Percentiles rank a stretch among this genome's conserved stretches.
Conservation (phyloP, 1,140 invertebrate genomes). For the Cotesia vestalis region DNA sequence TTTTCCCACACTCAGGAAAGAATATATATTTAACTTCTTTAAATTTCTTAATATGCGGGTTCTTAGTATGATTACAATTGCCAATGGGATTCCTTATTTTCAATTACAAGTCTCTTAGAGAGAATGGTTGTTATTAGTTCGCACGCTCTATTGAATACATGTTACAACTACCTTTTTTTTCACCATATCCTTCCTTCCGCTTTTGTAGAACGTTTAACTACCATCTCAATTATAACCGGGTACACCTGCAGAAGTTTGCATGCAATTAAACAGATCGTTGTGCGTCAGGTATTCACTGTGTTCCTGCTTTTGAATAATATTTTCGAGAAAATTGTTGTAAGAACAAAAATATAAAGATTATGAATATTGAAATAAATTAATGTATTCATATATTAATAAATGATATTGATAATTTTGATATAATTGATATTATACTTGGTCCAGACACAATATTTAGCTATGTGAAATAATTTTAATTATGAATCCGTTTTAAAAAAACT, state of each 20-base stretch:
- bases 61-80: background rate
- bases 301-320: too few species aligned
- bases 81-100: conserved; percentile 16
- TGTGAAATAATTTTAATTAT: too few species aligned
- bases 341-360: background rate
- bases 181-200: conserved; percentile 11
- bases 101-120: conserved; percentile 21
- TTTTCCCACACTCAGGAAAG: conserved; percentile 13
- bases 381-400: too few species aligned
- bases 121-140: conserved; percentile 32
- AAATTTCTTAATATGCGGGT: conserved; percentile 19
- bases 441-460: too few species aligned
- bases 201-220: conserved; percentile 18
- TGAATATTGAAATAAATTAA: background rate
- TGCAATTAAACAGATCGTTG: conserved; percentile 29
- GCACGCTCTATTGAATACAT: conserved; percentile 32
- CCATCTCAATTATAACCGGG: background rate
- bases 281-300: background rate
- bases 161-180: background rate
- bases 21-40: conserved; percentile 3
- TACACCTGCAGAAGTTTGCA: conserved; percentile 34
- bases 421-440: too few species aligned
- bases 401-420: too few species aligned
- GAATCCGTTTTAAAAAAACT: too few species aligned
- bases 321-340: background rate